These are phyloP conservation scores for Smutsia temminckii DNA, from an alignment of 2,797 vertebrate species.

Conservation along the genomic window DNA sequence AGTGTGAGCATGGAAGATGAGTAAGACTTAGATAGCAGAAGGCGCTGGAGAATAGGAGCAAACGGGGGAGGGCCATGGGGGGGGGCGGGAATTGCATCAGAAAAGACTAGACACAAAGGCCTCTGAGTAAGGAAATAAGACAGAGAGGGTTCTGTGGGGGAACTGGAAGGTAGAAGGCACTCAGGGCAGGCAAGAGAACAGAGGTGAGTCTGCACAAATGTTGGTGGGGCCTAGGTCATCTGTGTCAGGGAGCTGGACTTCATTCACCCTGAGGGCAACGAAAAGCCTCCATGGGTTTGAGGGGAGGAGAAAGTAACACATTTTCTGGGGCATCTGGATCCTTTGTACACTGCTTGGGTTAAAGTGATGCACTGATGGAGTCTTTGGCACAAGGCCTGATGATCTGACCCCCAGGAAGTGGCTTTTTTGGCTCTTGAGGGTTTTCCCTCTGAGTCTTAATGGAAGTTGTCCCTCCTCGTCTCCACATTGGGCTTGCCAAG, in stretches of 20 bases:
- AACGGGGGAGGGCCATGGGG: too few relatives aligned
- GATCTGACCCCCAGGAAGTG: background rate
- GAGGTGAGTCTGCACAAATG: background rate
- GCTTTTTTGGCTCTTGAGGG: background rate
- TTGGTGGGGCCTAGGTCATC: fast-evolving
- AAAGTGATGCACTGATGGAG: background rate
- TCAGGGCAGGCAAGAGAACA: background rate
- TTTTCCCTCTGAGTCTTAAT: background rate
- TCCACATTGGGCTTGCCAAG: background rate
- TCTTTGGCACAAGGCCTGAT: background rate
- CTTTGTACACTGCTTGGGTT: background rate
- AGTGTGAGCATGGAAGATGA: background rate
- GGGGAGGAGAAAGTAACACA: background rate
- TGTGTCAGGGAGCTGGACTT: background rate
- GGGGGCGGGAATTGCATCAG: background rate
- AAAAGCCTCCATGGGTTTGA: background rate
- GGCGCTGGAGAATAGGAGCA: too few relatives aligned
- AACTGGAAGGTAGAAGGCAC: background rate
- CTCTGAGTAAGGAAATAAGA: background rate
- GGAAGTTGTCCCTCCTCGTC: background rate
- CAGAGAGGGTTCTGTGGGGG: background rate
- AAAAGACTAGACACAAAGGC: background rate
- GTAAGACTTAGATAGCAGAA: background rate
- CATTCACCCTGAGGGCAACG: background rate
- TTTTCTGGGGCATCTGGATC: background rate